Percentiles rank a stretch among this genome's conserved stretches.
Conservation (phyloP, 2,797 vertebrate species). For the Falco concolor region DNA sequence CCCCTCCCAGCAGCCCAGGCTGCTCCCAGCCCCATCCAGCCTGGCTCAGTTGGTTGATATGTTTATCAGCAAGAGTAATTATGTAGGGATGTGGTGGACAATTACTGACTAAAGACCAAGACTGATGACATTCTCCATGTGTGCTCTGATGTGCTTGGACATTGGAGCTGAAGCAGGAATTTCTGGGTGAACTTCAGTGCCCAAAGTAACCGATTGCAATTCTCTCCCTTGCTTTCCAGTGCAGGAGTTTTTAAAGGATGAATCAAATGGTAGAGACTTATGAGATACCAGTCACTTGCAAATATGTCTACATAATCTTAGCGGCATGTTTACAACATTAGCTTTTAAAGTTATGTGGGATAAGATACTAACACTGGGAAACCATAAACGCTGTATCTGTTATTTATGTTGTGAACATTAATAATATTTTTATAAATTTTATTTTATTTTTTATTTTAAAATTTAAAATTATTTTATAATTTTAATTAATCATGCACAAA, state of each 20-base stretch:
- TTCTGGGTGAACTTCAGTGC: not conserved
- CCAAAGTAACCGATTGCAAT: not conserved
- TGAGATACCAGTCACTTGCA: not conserved
- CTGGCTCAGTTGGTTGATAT: not conserved
- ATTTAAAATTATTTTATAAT: too few species aligned
- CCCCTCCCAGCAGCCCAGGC: too few species aligned
- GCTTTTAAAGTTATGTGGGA: not conserved
- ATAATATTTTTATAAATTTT: too few species aligned
- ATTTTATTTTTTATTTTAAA: too few species aligned
- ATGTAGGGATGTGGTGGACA: rapidly evolving
- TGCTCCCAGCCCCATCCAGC: too few species aligned
- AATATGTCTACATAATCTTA: not conserved
- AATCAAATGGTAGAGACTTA: not conserved
- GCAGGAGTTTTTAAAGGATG: not conserved
- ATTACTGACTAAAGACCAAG: too few species aligned
- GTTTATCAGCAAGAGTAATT: not conserved
- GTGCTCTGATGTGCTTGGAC: not conserved
- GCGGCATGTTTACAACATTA: not conserved
- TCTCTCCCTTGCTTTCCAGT: not conserved
- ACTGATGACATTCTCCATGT: not conserved
- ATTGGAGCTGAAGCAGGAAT: not conserved
- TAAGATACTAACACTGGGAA: not conserved
- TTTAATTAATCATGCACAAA: too few species aligned
- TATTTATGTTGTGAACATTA: not conserved
- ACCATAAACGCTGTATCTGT: rapidly evolving